phyloP scores from a whole-genome alignment of 2,888 invertebrate species.

The Temnothorax rugatulus region DNA sequence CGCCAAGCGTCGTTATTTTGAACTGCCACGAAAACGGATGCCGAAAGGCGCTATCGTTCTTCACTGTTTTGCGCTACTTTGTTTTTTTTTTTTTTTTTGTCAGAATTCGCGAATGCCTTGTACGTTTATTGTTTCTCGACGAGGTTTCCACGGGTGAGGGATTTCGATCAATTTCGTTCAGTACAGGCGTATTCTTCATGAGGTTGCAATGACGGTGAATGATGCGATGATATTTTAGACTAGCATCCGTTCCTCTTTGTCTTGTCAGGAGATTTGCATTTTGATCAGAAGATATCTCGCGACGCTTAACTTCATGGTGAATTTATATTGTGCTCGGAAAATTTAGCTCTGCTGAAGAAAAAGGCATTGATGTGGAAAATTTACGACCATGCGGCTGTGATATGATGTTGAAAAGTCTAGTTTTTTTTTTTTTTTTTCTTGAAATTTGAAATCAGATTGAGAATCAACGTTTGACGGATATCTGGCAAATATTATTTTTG shows the following conservation, averaged over 20 bases:
- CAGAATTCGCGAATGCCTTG: constrained; percentile 3
- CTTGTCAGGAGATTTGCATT: background rate
- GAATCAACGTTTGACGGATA: background rate
- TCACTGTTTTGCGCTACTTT: background rate
- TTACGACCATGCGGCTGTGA: constrained; percentile 1
- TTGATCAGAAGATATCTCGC: constrained; percentile 14
- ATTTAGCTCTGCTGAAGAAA: constrained; percentile 12
- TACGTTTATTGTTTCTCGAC: background rate
- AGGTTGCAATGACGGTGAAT: background rate
- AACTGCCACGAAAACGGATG: background rate
- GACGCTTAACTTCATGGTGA: constrained; percentile 10
- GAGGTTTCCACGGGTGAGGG: background rate
- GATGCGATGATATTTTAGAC: background rate
- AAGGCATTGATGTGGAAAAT: background rate
- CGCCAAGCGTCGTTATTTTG: constrained; percentile 3
- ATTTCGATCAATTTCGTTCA: constrained; percentile 11
- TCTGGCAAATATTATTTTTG: background rate
- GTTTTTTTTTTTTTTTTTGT: too few species aligned
- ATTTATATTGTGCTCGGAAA: constrained; percentile 2
- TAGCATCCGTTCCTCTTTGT: background rate
- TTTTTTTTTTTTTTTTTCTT: background rate
- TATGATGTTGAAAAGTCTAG: background rate
- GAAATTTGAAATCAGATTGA: constrained; percentile 23
- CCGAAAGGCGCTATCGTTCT: background rate
- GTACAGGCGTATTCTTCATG: background rate